Conservation (phyloP, 2,888 invertebrate species). For the Erebia ligea region DNA sequence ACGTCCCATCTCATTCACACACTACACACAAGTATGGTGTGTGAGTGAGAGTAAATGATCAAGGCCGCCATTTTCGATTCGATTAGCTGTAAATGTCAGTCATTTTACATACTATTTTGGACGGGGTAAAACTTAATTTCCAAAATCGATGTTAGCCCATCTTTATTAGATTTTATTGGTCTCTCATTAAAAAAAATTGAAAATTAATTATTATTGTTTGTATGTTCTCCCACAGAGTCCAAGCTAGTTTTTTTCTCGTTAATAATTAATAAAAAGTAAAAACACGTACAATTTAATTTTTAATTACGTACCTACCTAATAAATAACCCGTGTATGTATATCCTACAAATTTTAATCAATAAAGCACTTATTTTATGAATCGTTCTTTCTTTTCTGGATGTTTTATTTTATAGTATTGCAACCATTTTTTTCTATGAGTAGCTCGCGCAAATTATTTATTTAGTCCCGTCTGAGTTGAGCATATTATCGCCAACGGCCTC, state of each 20-base stretch:
- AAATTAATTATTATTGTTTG: not conserved
- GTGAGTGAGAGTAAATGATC: no score
- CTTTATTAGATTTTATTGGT: not conserved
- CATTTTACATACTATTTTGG: no score
- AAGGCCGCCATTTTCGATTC: no score
- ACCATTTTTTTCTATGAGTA: not conserved
- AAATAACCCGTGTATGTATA: slow-evolving; percentile 54
- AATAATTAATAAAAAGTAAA: slow-evolving; percentile 41
- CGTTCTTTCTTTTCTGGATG: slow-evolving; percentile 50
- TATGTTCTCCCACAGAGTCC: slow-evolving; percentile 47
- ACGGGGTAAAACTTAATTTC: no score
- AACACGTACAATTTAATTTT: slow-evolving; percentile 64
- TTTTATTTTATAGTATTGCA: not conserved
- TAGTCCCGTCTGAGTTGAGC: no score
- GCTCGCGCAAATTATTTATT: no score
- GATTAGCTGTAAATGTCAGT: no score
- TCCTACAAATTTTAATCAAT: slow-evolving; percentile 76
- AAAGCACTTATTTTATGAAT: slow-evolving; percentile 81
- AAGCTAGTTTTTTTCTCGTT: slow-evolving; percentile 57
- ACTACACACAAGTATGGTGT: no score
- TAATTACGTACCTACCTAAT: slow-evolving; percentile 62
- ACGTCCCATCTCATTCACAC: no score
- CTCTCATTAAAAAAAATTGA: not conserved
- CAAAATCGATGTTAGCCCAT: not conserved
- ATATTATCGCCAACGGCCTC: no score